phyloP scores from a whole-genome alignment of 2,113 vertebrate species.

The Anarrhichthys ocellatus region DNA sequence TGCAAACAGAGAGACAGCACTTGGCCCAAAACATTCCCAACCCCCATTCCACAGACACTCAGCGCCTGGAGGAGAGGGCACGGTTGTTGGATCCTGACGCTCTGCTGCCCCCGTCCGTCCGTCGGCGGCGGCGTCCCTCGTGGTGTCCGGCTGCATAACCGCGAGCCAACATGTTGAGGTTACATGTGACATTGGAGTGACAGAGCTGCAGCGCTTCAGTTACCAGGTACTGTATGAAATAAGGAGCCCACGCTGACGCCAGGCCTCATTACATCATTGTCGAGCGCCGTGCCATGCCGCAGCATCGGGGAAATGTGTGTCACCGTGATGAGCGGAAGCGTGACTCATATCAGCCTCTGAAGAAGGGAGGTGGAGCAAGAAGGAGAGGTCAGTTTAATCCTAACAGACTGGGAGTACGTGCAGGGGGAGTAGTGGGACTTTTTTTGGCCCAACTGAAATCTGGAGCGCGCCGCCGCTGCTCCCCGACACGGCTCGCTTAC shows the following conservation, averaged over 20 bases:
- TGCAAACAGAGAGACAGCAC: conserved; percentile 74
- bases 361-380: neutral
- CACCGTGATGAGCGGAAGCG: conserved; percentile 14
- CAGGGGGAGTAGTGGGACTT: neutral
- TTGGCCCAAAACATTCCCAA: conserved; percentile 58
- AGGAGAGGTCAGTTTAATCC: neutral
- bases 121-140: neutral
- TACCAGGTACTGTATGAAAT: conserved; percentile 45
- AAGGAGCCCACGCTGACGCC: neutral
- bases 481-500: neutral
- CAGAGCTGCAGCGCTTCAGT: conserved; percentile 15
- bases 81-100: neutral
- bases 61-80: neutral
- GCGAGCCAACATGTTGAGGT: conserved; percentile 29
- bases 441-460: neutral
- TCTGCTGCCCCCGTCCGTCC: conserved; percentile 72
- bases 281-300: neutral
- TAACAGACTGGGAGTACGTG: neutral
- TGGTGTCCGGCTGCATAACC: neutral
- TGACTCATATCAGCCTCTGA: conserved; percentile 28
- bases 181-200: conserved; percentile 36
- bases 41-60: conserved; percentile 12
- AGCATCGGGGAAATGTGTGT: conserved; percentile 24
- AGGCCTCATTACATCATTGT: conserved; percentile 28
- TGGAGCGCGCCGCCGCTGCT: neutral